A percentile compares a stretch with the other conserved stretches of the same genome.
Evolutionary conservation across 2,797 vertebrate genomes (phyloP).

Genomic region (Holocentrus rufus): DNA sequence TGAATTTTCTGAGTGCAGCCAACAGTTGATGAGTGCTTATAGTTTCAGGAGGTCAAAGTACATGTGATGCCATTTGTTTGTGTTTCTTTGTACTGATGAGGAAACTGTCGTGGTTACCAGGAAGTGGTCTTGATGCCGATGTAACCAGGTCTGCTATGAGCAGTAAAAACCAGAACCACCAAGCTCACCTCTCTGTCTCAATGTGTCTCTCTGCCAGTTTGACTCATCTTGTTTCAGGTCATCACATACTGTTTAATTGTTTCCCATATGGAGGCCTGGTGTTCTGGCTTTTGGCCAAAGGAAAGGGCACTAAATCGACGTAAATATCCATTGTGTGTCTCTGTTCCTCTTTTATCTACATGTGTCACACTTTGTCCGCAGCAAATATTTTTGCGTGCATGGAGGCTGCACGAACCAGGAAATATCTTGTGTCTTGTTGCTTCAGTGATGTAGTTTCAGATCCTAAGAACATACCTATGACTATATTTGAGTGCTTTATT

Average conservation of each 20-base stretch:
- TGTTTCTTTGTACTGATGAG: conserved; percentile 2
- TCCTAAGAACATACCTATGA: not conserved
- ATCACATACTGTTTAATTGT: not conserved
- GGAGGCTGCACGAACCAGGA: conserved; percentile 15
- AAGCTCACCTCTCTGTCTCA: not conserved
- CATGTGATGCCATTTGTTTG: not conserved
- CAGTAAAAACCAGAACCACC: conserved; percentile 18
- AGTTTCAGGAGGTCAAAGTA: not conserved
- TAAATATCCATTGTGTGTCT: conserved; percentile 11
- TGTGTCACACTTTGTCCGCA: conserved; percentile 12
- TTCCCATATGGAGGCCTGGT: conserved; percentile 19
- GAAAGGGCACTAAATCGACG: conserved; percentile 37
- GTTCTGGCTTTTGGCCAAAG: conserved; percentile 42
- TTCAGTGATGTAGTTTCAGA: not conserved
- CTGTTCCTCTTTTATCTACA: conserved; percentile 22
- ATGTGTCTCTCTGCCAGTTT: not conserved
- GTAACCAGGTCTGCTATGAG: conserved; percentile 13
- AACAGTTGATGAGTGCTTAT: not conserved
- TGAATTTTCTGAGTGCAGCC: too few species aligned
- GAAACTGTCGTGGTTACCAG: conserved; percentile 11
- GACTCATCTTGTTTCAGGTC: not conserved
- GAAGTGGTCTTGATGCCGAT: conserved; percentile 5
- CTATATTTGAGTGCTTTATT: not conserved
- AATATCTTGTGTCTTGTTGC: conserved; percentile 7
- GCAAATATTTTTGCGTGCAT: conserved; percentile 10